Base-by-base conservation (phyloP, 2,113 vertebrate genomes). In the Neolamprologus caudopunctatus region DNA sequence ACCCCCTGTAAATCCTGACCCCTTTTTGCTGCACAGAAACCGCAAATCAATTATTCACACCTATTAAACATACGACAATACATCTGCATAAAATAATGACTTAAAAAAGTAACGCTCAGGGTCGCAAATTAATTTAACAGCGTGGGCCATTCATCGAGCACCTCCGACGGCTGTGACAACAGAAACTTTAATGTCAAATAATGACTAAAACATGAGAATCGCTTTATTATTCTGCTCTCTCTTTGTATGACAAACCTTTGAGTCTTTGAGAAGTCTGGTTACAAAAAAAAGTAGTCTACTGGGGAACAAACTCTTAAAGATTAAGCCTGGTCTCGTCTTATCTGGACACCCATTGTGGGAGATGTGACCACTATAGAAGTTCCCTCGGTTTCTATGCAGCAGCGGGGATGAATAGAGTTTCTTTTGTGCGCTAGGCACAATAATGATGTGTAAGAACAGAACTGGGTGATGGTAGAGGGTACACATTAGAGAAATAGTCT, bases 281-380 rank as follows among this genome's bases (percentile, higher is more conserved):
- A 85, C 58, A 80, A 81, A 17, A 85, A 85, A 40, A 82, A 40
- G 35, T 24, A 31, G 54, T 45, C 71, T 40, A 55, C 31, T 24
- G 55, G 81, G 80, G 71, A 78, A 86, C 82, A 50, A 80, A 90
- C 61, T 87, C 83, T 86, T 55, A 66, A 57, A 91, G 85, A 91
- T 88, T 71, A 89, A 85, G 80, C 80, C 16, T 33, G 73, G 45
- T 82, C 83, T 80, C 45, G 14, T 90, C 85, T 86, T 89, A 92
- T 92, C 87, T 91, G 85, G 73, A 85, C 61, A 66, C 50, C 19
- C 26, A 84, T 51, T 81, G 81, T 71, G 53, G 5, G 9, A 87
- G 35, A 82, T 5, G 14, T 82, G 81, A 83, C 55, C 66, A n/a
- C 33, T 51, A 54, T 45, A 75, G 73, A 79, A 71, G 82, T 71